Evolutionary conservation across 35 echinoderm and acorn worm genomes (phyloP).

Genomic region (Ophioderma brevispina): DNA sequence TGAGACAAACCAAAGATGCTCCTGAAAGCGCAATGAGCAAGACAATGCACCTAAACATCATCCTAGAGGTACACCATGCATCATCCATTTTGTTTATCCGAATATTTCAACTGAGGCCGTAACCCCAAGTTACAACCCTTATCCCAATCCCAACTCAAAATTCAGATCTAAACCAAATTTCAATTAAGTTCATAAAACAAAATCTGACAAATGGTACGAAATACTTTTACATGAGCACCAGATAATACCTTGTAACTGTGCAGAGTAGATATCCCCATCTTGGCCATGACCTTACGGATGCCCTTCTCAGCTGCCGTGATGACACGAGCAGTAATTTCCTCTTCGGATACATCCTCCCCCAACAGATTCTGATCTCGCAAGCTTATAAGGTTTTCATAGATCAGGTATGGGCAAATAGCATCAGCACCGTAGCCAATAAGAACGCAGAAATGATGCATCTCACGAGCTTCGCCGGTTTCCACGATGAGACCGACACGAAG

Average conservation of each 20-base stretch:
- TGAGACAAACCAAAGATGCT: no score
- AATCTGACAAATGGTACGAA: no score
- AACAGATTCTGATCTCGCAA: constrained; percentile 86
- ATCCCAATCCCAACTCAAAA: no score
- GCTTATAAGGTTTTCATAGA: constrained; percentile 85
- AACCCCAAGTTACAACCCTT: no score
- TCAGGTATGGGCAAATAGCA: constrained; percentile 95
- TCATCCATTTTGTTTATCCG: no score
- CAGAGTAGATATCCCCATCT: constrained; percentile 98
- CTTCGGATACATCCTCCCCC: constrained; percentile 50
- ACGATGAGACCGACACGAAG: constrained; percentile 89
- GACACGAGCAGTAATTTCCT: constrained; percentile 66
- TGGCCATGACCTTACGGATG: constrained; percentile 95
- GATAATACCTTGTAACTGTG: constrained; percentile 99
- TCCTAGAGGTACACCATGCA: no score
- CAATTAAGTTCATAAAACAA: no score
- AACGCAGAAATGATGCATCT: constrained; percentile 96
- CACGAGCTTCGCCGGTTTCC: constrained; percentile 88
- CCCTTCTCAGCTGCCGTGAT: constrained; percentile 62
- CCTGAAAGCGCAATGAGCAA: no score
- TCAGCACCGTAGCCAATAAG: constrained; percentile 91
- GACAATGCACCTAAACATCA: no score
- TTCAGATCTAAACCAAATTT: no score
- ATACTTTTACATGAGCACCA: no score
- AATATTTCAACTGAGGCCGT: no score